Conservation (phyloP, 2,888 invertebrate genomes). For the Chrysolina haemoptera region DNA sequence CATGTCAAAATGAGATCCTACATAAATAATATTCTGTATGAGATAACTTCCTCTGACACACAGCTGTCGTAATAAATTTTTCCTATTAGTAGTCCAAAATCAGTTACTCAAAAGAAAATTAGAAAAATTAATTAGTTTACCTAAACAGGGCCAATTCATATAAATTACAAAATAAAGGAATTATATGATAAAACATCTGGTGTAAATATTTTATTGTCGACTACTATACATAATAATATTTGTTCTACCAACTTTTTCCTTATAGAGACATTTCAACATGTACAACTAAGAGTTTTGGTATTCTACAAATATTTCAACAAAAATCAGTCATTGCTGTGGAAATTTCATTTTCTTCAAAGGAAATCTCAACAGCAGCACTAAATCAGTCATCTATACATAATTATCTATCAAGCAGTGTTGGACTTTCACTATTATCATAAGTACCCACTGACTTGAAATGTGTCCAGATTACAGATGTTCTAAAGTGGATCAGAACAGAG, state of each 20-base stretch:
- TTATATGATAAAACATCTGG: not conserved
- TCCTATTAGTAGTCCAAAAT: too few relatives aligned
- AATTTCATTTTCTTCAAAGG: not conserved
- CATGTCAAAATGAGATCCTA: too few relatives aligned
- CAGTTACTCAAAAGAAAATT: too few relatives aligned
- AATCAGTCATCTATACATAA: not conserved
- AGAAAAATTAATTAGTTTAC: too few relatives aligned
- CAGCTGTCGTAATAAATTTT: too few relatives aligned
- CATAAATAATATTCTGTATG: too few relatives aligned
- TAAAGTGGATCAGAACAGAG: too few relatives aligned
- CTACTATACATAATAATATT: not conserved
- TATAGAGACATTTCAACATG: not conserved
- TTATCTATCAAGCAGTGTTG: not conserved
- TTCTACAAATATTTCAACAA: not conserved
- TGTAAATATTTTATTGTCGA: constrained; percentile 15
- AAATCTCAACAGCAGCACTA: not conserved
- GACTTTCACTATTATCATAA: not conserved
- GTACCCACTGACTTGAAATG: not conserved
- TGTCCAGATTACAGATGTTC: not conserved
- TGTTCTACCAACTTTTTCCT: not conserved
- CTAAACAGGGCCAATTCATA: not conserved
- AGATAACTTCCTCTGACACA: too few relatives aligned
- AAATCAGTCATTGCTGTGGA: not conserved
- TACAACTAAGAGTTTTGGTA: not conserved
- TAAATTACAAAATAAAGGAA: too few relatives aligned